Percentiles rank a stretch among this genome's conserved stretches.
These are phyloP conservation scores for Ophioninae sp. DNA, from an alignment of 2,888 invertebrate species.

Conservation along the genomic window DNA sequence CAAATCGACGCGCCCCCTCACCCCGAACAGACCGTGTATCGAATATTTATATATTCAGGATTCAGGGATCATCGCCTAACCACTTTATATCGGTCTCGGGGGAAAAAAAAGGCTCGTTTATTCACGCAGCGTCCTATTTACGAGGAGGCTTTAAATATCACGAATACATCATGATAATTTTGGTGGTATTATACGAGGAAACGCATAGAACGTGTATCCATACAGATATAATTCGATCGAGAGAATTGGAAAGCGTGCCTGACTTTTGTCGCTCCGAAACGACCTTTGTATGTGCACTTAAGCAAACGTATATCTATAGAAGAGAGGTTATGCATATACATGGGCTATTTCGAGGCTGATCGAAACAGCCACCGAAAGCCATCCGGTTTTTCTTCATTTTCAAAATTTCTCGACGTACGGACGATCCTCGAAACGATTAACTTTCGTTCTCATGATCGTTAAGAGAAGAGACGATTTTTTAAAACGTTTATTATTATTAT, in stretches of 20 bases:
- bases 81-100: background rate
- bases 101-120: constrained; percentile 22
- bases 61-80: constrained; percentile 24
- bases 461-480: too few species aligned
- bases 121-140: constrained; percentile 20
- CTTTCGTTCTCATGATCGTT: background rate
- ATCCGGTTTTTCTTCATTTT: background rate
- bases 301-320: constrained; percentile 16
- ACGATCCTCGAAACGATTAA: background rate
- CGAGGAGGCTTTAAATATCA: constrained; percentile 23
- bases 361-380: background rate
- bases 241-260: constrained; percentile 49
- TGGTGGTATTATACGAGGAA: constrained; percentile 31
- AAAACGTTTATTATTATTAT: too few species aligned
- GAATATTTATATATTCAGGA: constrained; percentile 28
- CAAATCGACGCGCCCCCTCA: background rate
- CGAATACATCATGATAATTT: constrained; percentile 45
- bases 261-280: constrained; percentile 22
- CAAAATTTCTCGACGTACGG: background rate
- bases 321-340: constrained; percentile 24
- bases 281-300: constrained; percentile 44
- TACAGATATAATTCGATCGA: constrained; percentile 2
- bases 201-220: constrained; percentile 25
- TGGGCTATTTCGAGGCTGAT: constrained; percentile 6
- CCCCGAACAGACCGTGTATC: constrained; percentile 20